Base-by-base conservation (phyloP, 2,888 invertebrate genomes). In the Hydroisotoma schaefferi region DNA sequence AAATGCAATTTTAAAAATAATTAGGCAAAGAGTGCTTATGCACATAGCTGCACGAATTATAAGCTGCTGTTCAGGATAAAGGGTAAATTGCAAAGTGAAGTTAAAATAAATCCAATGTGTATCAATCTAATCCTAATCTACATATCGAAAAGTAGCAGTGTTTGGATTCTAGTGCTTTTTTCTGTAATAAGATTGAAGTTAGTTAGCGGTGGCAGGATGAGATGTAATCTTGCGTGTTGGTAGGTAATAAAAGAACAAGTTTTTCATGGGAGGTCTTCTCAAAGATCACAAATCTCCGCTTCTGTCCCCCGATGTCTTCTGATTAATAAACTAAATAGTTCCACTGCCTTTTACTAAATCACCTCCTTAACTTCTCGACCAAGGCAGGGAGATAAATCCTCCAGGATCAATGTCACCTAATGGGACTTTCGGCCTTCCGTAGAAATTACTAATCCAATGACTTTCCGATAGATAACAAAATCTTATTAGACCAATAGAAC, bases 201-300 rank as follows among this genome's bases (percentile, higher is more conserved):
- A 46, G 46, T 46, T 10, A 46, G 23, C 20, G 25, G 46, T 23
- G 46, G 46, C 22, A 27, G 29, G 53, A 37, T 53, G 25, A 40
- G 66, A 67, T 67, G 60, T 57, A 63, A 65, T 63, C 67, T 67
- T 61, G 65, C 69, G 69, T 69, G 69, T 67, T 65, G 56, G 51
- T 49, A 43, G 43, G 65, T 61, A 65, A 65, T 69, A 67, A 67
- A 67, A 60, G 61, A 65, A 59, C 63, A 55, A 65, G 64, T 67
- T 65, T 67, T 65, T 63, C 65, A 57, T 63, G 67, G 69, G 69
- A 67, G 69, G 69, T 69, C 69, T 44, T 25, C 48, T 48, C 28
- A 18, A 22, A 46, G 46, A 46, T 46, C 46, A 46, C 46, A 46
- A 46, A 25, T 46, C 40, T 53, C 38, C 27, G 53, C 53, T 53